Conservation (phyloP, 2,888 invertebrate genomes). For the Nomada flava region DNA sequence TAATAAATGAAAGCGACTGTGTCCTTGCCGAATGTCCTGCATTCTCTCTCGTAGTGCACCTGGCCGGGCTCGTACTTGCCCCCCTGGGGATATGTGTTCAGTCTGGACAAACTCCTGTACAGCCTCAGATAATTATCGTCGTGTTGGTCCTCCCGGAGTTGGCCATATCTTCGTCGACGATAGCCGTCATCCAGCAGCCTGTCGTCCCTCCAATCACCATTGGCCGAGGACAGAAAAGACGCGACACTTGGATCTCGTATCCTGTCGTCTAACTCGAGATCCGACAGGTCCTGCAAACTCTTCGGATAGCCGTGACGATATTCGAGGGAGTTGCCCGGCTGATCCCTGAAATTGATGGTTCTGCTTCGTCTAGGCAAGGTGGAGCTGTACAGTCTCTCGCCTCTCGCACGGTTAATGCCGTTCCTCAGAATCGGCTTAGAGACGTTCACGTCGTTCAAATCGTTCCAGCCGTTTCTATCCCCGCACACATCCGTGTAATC, state of each 20-base stretch:
- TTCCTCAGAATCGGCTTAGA: constrained; percentile 64
- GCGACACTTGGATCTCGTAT: neutral
- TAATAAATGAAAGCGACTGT: constrained; percentile 83
- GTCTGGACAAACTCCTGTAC: constrained; percentile 74
- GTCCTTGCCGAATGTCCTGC: constrained; percentile 82
- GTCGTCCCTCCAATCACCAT: constrained; percentile 25
- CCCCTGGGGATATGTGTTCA: constrained; percentile 70
- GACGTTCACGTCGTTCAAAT: constrained; percentile 21
- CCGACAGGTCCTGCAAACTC: constrained; percentile 80
- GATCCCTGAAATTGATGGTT: constrained; percentile 72
- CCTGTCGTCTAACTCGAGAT: constrained; percentile 76
- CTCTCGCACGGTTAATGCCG: constrained; percentile 44
- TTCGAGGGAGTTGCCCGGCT: constrained; percentile 40
- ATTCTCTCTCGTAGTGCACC: constrained; percentile 83
- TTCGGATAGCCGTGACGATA: constrained; percentile 72
- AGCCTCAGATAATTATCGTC: constrained; percentile 77
- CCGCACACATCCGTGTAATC: constrained; percentile 40
- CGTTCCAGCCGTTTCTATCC: constrained; percentile 29
- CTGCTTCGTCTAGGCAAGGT: constrained; percentile 76
- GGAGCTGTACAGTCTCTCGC: constrained; percentile 71
- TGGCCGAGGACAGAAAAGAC: constrained; percentile 17
- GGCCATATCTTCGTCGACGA: constrained; percentile 42
- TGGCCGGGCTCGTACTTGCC: constrained; percentile 79
- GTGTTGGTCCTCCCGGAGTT: constrained; percentile 54
- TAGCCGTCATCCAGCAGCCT: constrained; percentile 37